Base-by-base conservation (phyloP, 2,888 invertebrate genomes). In the Smittia sp. region DNA sequence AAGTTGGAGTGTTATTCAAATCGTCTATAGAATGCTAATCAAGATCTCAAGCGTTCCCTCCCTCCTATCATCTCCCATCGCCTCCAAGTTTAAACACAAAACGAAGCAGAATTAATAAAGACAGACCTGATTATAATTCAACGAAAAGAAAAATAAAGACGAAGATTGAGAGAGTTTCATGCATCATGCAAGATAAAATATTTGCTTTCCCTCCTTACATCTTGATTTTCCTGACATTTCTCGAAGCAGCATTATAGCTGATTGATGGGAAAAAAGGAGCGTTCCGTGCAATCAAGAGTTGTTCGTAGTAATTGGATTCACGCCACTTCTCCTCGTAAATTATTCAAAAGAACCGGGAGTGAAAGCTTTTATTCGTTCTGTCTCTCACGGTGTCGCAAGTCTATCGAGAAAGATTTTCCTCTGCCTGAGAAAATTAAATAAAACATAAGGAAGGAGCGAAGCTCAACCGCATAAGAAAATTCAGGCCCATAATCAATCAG, bases 161-260 rank as follows among this genome's bases (percentile, higher is more conserved):
- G 13, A 13, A 46, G 46, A 46, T 46, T 6, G 15, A 46, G 7
- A 46, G 46, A 46, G 15, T 46, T 46, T 9, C 32, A 32, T 32
- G 32, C 32, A 32, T 32, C 32, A 32, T 32, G 32, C 32, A 9
- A 32, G 32, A 32, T 32, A 32, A 32, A 32, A 32, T 32, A 46
- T 46, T 46, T 46, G 15, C 46, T 46, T 15, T 46, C n/a, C n/a
- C 46, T 46, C n/a, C 46, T 46, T 11, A n/a, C 46, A n/a, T 11
- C 46, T 46, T 46, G 46, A 46, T 46, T 46, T 46, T 46, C 46
- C 13, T 46, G 46, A 46, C 46, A 46, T 46, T 46, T 15, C 15
- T 11, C 46, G 46, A 46, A 13, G 46, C 6, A 46, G 15, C 46
- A 15, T 46, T 46, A 32, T n/a, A 11, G 3, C 46, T 46, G 46